These are phyloP conservation scores for Oscarella lobularis DNA, from an alignment of 37 sponge, comb jelly and placozoan genomes.

Conservation along the genomic window DNA sequence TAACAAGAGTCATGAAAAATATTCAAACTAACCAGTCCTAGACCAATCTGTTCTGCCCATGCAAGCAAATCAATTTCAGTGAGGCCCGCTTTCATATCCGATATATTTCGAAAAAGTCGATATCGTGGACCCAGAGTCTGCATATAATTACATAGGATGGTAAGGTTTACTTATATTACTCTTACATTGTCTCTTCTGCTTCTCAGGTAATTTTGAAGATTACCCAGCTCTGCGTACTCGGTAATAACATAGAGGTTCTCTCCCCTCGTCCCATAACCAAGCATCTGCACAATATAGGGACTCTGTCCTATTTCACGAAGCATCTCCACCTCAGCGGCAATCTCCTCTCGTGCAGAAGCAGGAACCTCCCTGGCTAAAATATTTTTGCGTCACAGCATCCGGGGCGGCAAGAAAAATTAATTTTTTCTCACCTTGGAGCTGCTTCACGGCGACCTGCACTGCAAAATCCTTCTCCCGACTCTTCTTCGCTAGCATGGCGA, in stretches of 20 bases:
- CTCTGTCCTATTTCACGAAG: background rate
- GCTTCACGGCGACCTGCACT: background rate
- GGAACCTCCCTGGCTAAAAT: background rate
- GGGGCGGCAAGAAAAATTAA: too few species aligned
- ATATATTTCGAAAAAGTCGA: background rate
- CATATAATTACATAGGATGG: too few species aligned
- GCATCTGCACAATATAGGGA: background rate
- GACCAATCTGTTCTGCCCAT: background rate
- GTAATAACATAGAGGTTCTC: background rate
- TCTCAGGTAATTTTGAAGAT: background rate
- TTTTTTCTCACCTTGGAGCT: background rate
- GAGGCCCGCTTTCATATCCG: background rate
- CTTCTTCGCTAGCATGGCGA: background rate
- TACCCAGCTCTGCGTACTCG: conserved; percentile 8
- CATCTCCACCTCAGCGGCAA: background rate
- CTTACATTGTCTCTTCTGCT: background rate
- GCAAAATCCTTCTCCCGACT: background rate
- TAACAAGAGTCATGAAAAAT: too few species aligned
- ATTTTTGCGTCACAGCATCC: too few species aligned
- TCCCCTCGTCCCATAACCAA: background rate
- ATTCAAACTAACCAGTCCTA: background rate
- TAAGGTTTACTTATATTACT: background rate
- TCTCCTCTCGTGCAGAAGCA: background rate
- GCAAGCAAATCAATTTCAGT: background rate
- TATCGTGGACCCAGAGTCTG: background rate